These are phyloP conservation scores for Buphagus erythrorhynchus DNA, from an alignment of 2,797 vertebrate genomes.

Conservation along the genomic window DNA sequence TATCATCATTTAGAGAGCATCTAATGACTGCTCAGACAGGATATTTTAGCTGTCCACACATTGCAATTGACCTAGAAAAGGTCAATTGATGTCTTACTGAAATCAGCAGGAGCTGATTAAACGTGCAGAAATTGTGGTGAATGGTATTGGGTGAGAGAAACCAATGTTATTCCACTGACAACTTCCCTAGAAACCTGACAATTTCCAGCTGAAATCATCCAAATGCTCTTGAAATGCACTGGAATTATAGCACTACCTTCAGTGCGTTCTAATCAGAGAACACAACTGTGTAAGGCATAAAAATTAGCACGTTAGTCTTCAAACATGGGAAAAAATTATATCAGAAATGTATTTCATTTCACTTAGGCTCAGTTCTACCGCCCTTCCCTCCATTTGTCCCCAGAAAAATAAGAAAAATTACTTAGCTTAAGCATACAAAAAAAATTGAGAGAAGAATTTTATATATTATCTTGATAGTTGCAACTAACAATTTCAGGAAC, in stretches of 20 bases:
- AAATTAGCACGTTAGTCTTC: neutral
- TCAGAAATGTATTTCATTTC: neutral
- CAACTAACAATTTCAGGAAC: neutral
- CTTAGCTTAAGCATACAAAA: neutral
- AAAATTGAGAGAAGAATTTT: neutral
- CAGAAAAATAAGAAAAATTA: neutral
- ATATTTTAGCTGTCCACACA: slow-evolving; percentile 20
- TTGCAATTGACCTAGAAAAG: slow-evolving; percentile 23
- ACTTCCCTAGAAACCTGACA: neutral
- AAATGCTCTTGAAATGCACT: neutral
- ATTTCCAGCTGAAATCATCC: neutral
- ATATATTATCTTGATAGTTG: neutral
- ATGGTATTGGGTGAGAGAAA: neutral
- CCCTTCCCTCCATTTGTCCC: neutral
- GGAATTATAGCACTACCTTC: neutral
- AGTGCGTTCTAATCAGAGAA: neutral
- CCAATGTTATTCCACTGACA: neutral
- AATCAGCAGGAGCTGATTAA: slow-evolving; percentile 33
- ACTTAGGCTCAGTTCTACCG: fast-evolving
- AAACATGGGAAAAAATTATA: neutral
- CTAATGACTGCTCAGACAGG: neutral
- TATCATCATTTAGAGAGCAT: neutral
- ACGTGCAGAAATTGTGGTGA: neutral
- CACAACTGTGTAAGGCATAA: neutral
- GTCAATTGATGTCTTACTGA: slow-evolving; percentile 32